Conservation (phyloP, 2,888 invertebrate species). For the Cinara cedri region DNA sequence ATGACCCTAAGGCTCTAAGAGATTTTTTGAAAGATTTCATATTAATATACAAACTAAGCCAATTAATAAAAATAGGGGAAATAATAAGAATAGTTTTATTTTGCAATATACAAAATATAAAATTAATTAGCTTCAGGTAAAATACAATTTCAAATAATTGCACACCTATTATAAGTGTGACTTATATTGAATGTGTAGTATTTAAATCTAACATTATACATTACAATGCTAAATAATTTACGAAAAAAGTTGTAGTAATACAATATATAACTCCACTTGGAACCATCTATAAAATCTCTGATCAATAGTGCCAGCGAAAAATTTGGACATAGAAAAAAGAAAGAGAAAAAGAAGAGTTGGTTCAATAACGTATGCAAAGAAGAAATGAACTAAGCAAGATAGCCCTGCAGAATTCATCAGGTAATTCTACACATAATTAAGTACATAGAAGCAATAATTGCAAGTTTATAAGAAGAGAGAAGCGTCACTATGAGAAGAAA, state of each 20-base stretch:
- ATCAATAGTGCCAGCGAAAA: not conserved
- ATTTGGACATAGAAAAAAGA: constrained; percentile 24
- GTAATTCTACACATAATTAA: constrained; percentile 5
- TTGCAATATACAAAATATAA: too few species aligned
- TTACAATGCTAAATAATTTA: too few species aligned
- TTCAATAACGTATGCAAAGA: constrained; percentile 33
- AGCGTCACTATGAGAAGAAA: constrained; percentile 31
- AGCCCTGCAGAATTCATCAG: constrained; percentile 14
- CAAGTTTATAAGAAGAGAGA: constrained; percentile 37
- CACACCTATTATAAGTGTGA: too few species aligned
- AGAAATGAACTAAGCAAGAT: constrained; percentile 27
- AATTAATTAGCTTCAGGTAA: too few species aligned
- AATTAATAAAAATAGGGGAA: not conserved
- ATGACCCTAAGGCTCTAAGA: constrained; percentile 25
- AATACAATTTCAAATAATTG: too few species aligned
- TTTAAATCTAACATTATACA: too few species aligned
- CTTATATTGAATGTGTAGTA: too few species aligned
- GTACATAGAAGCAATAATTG: constrained; percentile 18
- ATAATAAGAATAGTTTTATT: constrained; percentile 6
- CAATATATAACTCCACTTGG: constrained; percentile 22
- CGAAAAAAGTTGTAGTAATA: too few species aligned
- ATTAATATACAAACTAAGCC: constrained; percentile 14
- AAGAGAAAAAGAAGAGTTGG: constrained; percentile 7
- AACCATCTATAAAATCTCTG: constrained; percentile 17
- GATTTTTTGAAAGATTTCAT: constrained; percentile 36